These are phyloP conservation scores for Oenanthe melanoleuca DNA, from an alignment of 2,113 vertebrate genomes.

Conservation along the genomic window DNA sequence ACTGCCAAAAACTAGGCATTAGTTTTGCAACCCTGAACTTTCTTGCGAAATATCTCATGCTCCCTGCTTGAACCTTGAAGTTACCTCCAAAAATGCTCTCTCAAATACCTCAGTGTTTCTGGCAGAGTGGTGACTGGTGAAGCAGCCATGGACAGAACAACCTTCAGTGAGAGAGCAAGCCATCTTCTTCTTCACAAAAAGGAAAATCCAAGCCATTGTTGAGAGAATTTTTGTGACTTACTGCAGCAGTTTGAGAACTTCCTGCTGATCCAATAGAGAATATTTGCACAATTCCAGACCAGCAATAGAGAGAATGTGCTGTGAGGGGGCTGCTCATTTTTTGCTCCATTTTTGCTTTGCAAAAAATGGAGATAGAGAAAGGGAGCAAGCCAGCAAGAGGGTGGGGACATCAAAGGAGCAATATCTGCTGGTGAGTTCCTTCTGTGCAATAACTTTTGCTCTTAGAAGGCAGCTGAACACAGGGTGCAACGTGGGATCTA, in stretches of 20 bases:
- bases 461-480: not conserved
- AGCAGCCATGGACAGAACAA: not conserved
- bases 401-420: not conserved
- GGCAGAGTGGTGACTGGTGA: not conserved
- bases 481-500: not conserved
- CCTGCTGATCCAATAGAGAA: not conserved
- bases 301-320: not conserved
- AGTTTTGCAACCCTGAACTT: constrained; percentile 2
- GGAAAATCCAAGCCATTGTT: not conserved
- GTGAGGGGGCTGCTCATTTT: not conserved
- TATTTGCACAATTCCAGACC: not conserved
- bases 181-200: not conserved
- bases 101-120: not conserved
- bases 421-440: not conserved
- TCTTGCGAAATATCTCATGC: not conserved
- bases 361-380: constrained; percentile 40
- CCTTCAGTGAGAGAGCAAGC: not conserved
- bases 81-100: not conserved
- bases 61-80: not conserved
- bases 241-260: not conserved
- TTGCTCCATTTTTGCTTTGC: not conserved
- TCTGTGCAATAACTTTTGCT: not conserved
- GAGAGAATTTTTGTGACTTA: not conserved
- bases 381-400: not conserved
- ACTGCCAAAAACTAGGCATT: not conserved